Percentiles rank a stretch among this genome's conserved stretches.
phyloP scores from a whole-genome alignment of 2,888 invertebrate genomes.

The Serripes groenlandicus region DNA sequence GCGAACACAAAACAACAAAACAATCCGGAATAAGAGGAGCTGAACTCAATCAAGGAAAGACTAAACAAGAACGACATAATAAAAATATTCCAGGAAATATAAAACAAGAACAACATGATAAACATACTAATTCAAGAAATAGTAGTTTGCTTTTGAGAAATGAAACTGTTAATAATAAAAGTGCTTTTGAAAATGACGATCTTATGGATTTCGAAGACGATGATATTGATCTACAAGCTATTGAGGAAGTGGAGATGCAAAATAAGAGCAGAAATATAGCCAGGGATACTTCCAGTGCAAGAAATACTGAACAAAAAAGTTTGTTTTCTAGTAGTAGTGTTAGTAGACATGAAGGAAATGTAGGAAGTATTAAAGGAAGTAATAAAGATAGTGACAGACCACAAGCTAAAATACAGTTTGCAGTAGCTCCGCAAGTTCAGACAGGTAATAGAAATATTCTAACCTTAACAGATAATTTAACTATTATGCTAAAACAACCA shows the following conservation, averaged over 20 bases:
- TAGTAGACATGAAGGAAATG: not conserved
- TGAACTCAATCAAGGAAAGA: too few relatives aligned
- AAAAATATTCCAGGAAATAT: too few relatives aligned
- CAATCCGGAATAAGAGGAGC: too few relatives aligned
- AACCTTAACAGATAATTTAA: not conserved
- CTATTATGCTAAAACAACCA: too few relatives aligned
- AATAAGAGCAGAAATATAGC: not conserved
- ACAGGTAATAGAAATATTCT: not conserved
- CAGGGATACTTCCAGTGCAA: not conserved
- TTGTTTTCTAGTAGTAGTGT: too few relatives aligned
- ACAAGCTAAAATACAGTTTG: not conserved
- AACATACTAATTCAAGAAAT: not conserved
- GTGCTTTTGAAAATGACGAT: not conserved
- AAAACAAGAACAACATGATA: not conserved
- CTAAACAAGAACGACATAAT: too few relatives aligned
- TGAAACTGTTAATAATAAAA: not conserved
- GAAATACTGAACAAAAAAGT: not conserved
- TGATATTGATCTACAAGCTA: conserved; percentile 11
- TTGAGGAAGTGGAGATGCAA: not conserved
- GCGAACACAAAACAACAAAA: too few relatives aligned
- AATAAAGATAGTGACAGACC: not conserved
- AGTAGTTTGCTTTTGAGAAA: not conserved
- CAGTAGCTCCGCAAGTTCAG: not conserved
- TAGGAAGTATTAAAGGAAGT: not conserved
- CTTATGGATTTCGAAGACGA: conserved; percentile 20